These are phyloP conservation scores for Dorcus parallelipipedus DNA, from an alignment of 2,888 invertebrate genomes.

Conservation along the genomic window DNA sequence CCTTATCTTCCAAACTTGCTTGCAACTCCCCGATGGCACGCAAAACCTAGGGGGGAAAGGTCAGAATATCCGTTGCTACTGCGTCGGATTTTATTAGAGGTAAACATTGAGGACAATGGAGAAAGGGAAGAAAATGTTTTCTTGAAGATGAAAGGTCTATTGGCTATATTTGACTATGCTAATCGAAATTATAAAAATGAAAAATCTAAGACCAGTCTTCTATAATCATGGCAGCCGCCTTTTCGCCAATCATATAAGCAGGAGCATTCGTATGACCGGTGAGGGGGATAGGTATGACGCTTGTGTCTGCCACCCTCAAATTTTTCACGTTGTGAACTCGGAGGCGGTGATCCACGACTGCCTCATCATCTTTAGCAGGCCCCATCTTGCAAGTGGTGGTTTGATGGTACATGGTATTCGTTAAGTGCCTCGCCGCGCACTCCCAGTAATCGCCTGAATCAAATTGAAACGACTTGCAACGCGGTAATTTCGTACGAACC, in stretches of 20 bases:
- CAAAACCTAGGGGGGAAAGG: no score
- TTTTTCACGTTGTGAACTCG: constrained; percentile 60
- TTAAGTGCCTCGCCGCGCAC: constrained; percentile 50
- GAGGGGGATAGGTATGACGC: constrained; percentile 63
- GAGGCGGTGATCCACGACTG: constrained; percentile 20
- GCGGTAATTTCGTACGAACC: constrained; percentile 50
- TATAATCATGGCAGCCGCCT: constrained; percentile 62
- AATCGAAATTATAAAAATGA: no score
- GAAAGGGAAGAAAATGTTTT: no score
- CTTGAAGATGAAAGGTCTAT: no score
- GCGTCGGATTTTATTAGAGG: no score
- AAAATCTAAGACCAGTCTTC: constrained; percentile 21
- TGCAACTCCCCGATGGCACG: no score
- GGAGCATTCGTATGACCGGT: constrained; percentile 66
- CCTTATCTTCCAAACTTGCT: no score
- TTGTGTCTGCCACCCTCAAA: constrained; percentile 65
- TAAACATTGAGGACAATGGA: no score
- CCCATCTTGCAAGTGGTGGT: constrained; percentile 68
- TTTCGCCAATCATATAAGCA: constrained; percentile 70
- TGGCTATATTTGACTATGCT: no score
- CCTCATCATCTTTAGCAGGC: neutral
- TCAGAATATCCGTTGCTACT: no score
- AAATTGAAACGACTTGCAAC: constrained; percentile 45
- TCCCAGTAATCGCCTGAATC: constrained; percentile 53
- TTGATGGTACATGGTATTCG: constrained; percentile 53